Base-by-base conservation (phyloP, 2,888 invertebrate species). In the Abrostola triplasia region DNA sequence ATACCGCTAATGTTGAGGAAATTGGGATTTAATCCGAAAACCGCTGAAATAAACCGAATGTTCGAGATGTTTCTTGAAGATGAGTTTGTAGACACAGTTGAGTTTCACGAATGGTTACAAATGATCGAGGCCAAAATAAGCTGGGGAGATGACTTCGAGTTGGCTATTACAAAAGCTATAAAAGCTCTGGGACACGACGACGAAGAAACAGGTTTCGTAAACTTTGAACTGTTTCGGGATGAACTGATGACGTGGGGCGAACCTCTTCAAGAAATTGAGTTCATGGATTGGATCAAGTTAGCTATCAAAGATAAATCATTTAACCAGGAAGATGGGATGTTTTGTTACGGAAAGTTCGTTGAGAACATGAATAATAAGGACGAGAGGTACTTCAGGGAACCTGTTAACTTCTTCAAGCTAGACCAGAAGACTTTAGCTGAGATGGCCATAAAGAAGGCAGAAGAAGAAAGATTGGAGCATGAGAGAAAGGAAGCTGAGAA, bases 121-220 rank as follows among this genome's bases (percentile, higher is more conserved):
- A 94, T 94, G 92, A 87, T 94, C n/a, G 94, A 94, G 81, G 90
- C 90, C 6, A 94, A 94, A 79, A 89, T 92, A 80, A 79, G 64
- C 12, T 89, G 88, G 91, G 93, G 92, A 0, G 94, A 94, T 59
- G 94, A 93, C 48, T 88, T 92, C 36, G 94, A 94, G 67, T 36
- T 78, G 0, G 90, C 77, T 0, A 85, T 94, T 0, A 88, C 85
- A 0, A 87, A 88, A 76, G 92, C 93, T 0, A 89, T 94, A 57
- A 87, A 85, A n/a, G 88, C 87, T 9, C 76, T 94, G 62, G 86
- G 87, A 0, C 90, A 94, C 11, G 94, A 94, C 48, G 92, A 93
- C 5, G 86, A 83, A 59, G 90, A 91, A 72, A 89, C 84, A 6
- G 93, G 92, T 0, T 67, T 86, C 0, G 83, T 84, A 6, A 84